Conservation (phyloP, 2,888 invertebrate genomes). For the Carpatolechia fugitivella region DNA sequence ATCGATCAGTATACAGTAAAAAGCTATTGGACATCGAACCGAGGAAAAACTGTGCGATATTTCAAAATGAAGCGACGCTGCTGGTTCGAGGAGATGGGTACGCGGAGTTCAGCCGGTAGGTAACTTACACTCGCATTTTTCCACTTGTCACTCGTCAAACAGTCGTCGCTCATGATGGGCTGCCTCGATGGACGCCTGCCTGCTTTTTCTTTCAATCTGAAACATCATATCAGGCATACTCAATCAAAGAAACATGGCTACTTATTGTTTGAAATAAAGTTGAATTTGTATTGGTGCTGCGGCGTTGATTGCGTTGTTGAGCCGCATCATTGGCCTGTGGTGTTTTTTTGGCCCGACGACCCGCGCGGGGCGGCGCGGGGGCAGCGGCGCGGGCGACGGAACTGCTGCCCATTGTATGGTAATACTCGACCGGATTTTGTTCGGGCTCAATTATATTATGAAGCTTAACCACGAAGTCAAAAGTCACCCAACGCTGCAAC, state of each 20-base stretch:
- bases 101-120: constrained; percentile 40
- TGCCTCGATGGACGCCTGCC: constrained; percentile 75
- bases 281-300: constrained; percentile 25
- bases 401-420: constrained; percentile 77
- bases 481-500: constrained; percentile 65
- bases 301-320: background rate
- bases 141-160: constrained; percentile 74
- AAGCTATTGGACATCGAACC: background rate
- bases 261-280: constrained; percentile 23
- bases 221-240: constrained; percentile 29
- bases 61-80: constrained; percentile 27
- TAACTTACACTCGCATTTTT: constrained; percentile 68
- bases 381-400: constrained; percentile 56
- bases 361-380: constrained; percentile 33
- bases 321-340: constrained; percentile 46
- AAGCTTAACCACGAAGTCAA: constrained; percentile 76
- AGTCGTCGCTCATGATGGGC: constrained; percentile 73
- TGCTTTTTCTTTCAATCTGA: constrained; percentile 40
- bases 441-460: constrained; percentile 78
- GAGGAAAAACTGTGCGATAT: constrained; percentile 41
- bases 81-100: background rate
- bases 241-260: constrained; percentile 20
- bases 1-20: constrained; percentile 37
- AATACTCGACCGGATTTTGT: constrained; percentile 76
- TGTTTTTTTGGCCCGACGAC: constrained; percentile 77